phyloP scores from a whole-genome alignment of 2,797 vertebrate species.

The Aldrovandia affinis region DNA sequence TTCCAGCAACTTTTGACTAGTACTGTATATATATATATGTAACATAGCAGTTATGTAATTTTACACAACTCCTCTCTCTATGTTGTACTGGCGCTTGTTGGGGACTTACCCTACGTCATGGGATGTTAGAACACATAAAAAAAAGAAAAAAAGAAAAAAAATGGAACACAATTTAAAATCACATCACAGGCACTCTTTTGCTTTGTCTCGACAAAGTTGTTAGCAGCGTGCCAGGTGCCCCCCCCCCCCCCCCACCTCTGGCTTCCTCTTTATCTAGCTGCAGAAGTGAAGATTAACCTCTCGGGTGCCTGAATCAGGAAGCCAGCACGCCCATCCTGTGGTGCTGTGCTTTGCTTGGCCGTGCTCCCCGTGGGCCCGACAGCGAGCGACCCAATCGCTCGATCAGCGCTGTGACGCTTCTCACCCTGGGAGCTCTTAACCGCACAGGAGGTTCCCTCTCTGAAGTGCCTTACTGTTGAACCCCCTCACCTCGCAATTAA shows the following conservation, averaged over 20 bases:
- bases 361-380: neutral
- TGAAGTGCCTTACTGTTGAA: neutral
- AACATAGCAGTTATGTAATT: conserved; percentile 30
- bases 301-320: conserved; percentile 21
- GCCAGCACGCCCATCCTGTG: conserved; percentile 22
- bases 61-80: conserved; percentile 18
- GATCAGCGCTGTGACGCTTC: neutral
- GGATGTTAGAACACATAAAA: no score
- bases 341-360: neutral
- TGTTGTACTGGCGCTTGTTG: no score
- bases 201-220: no score
- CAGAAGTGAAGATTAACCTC: conserved; percentile 31
- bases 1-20: no score
- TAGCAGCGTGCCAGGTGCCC: no score
- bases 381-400: no score
- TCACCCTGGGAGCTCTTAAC: neutral
- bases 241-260: neutral
- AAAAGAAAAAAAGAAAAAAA: no score
- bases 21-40: no score
- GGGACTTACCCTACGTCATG: no score
- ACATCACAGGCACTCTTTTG: no score
- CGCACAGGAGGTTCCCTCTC: neutral
- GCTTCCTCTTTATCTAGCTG: conserved; percentile 37
- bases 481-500: neutral
- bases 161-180: no score